phyloP scores from a whole-genome alignment of 1,140 invertebrate genomes.

The Psix sp. region DNA sequence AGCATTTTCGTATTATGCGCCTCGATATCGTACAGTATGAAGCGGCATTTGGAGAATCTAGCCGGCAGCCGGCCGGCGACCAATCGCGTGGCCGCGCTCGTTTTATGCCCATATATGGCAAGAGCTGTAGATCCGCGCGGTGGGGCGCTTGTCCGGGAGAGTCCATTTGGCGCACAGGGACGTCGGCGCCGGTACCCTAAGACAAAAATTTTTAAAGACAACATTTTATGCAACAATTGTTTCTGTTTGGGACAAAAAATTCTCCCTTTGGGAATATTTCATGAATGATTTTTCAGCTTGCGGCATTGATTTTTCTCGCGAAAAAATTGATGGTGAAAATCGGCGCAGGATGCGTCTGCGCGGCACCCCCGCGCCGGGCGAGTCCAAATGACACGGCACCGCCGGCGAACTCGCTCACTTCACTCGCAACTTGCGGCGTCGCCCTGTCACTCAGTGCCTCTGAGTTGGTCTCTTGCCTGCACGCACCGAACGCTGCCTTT shows the following conservation, averaged over 20 bases:
- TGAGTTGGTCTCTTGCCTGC: conserved; percentile 47
- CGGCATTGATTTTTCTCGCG: neutral
- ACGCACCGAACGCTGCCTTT: conserved; percentile 47
- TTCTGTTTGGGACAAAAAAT: too few relatives aligned
- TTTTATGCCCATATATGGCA: conserved; percentile 89
- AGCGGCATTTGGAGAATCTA: conserved; percentile 77
- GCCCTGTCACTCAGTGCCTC: conserved; percentile 64
- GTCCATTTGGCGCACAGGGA: conserved; percentile 69
- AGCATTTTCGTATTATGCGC: conserved; percentile 66
- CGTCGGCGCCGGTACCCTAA: conserved; percentile 13
- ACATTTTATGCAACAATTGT: neutral
- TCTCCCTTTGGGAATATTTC: too few relatives aligned
- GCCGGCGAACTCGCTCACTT: conserved; percentile 69
- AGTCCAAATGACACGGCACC: conserved; percentile 70
- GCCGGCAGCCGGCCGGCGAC: conserved; percentile 75
- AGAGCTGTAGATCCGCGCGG: conserved; percentile 77
- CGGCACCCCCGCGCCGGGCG: conserved; percentile 64
- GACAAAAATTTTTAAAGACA: neutral
- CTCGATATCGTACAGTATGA: conserved; percentile 74
- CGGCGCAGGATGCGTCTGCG: conserved; percentile 28
- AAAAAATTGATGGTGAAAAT: neutral
- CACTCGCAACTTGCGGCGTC: conserved; percentile 69
- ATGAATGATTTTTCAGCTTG: too few relatives aligned
- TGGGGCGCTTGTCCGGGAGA: conserved; percentile 70
- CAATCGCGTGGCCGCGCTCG: conserved; percentile 81